Conservation (phyloP, 2,888 invertebrate species). For the Epirrhoe tristata region DNA sequence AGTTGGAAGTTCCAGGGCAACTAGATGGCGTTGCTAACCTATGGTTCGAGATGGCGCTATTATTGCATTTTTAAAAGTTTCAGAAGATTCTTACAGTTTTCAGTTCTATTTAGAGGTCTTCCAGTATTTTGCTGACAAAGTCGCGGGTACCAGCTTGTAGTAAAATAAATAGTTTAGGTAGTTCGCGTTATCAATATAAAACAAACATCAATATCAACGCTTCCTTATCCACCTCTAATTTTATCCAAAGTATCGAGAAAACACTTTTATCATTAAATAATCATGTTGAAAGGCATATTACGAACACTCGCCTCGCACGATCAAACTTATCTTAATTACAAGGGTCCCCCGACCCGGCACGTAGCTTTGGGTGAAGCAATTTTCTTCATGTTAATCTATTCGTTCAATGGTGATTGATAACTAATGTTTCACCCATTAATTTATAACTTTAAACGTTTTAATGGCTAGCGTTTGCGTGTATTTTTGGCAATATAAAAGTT, state of each 20-base stretch:
- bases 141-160: too few relatives aligned
- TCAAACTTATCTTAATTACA: constrained; percentile 53
- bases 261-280: constrained; percentile 18
- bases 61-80: too few relatives aligned
- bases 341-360: constrained; percentile 36
- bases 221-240: neutral
- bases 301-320: constrained; percentile 11
- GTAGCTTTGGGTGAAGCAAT: constrained; percentile 34
- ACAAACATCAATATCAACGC: too few relatives aligned
- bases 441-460: constrained; percentile 31
- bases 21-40: too few relatives aligned
- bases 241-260: constrained; percentile 10
- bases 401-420: constrained; percentile 38
- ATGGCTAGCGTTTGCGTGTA: constrained; percentile 6
- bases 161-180: too few relatives aligned
- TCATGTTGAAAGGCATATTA: constrained; percentile 28
- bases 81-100: too few relatives aligned
- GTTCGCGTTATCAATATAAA: too few relatives aligned
- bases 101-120: too few relatives aligned
- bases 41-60: too few relatives aligned
- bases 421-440: constrained; percentile 32
- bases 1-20: too few relatives aligned
- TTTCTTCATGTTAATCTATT: constrained; percentile 35
- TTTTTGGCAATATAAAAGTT: neutral
- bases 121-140: too few relatives aligned